Evolutionary conservation across 2,113 vertebrate genomes (phyloP).

Genomic region (Lasiurus cinereus): DNA sequence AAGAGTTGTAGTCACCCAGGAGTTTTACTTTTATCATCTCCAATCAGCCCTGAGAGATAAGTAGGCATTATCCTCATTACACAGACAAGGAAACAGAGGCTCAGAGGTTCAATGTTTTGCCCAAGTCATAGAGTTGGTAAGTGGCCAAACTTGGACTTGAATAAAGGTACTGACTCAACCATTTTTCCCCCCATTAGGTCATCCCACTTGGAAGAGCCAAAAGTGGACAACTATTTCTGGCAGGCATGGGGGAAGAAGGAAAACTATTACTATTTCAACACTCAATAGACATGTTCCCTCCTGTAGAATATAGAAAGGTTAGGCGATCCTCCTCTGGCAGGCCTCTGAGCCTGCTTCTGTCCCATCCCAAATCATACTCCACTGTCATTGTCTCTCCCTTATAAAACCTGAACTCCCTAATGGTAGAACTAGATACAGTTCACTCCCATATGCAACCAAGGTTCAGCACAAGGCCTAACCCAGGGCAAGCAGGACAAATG

Average conservation of each 20-base stretch:
- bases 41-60: constrained; percentile 56
- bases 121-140: constrained; percentile 42
- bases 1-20: constrained; percentile 17
- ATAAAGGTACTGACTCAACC: constrained; percentile 58
- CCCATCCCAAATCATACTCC: constrained; percentile 42
- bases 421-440: constrained; percentile 28
- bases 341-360: constrained; percentile 41
- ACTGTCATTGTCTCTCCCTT: constrained; percentile 46
- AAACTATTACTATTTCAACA: constrained; percentile 44
- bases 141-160: constrained; percentile 51
- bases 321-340: constrained; percentile 15
- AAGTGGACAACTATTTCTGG: constrained; percentile 29
- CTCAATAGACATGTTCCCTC: constrained; percentile 8
- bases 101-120: constrained; percentile 61
- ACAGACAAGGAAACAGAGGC: constrained; percentile 59
- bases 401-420: constrained; percentile 32
- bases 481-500: constrained; percentile 38
- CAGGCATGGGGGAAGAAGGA: background rate
- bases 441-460: constrained; percentile 28
- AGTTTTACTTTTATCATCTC: constrained; percentile 33
- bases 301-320: constrained; percentile 36
- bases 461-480: constrained; percentile 42
- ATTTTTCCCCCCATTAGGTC: background rate
- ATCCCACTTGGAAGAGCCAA: constrained; percentile 46
- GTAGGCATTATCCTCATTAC: constrained; percentile 30